phyloP scores from a whole-genome alignment of 2,113 vertebrate species.

The Amazona vittata region DNA sequence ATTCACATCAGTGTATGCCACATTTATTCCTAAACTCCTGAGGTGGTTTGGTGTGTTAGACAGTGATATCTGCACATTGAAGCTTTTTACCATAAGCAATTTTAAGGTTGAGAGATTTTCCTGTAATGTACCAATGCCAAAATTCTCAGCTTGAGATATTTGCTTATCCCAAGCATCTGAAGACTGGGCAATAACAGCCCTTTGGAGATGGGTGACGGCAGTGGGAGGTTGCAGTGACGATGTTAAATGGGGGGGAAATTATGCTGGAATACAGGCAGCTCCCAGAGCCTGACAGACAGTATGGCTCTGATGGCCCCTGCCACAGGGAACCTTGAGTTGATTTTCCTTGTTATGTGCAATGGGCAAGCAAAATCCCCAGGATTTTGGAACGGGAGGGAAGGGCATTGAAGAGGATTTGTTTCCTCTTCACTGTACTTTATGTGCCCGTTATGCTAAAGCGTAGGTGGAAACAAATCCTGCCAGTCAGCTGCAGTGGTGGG shows the following conservation, averaged over 20 bases:
- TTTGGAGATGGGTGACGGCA: background rate
- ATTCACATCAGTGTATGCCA: background rate
- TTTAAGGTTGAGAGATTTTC: slow-evolving; percentile 55
- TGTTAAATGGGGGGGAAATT: background rate
- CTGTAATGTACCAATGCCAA: background rate
- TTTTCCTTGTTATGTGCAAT: background rate
- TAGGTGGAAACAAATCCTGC: background rate
- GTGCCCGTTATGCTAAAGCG: accelerated
- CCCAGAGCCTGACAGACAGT: background rate
- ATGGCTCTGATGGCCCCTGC: background rate
- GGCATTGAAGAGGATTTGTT: background rate
- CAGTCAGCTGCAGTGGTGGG: background rate
- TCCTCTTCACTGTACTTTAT: background rate
- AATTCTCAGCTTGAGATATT: background rate
- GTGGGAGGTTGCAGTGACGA: background rate
- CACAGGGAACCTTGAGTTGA: background rate
- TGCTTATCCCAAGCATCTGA: background rate
- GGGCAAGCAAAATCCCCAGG: background rate
- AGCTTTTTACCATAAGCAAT: slow-evolving; percentile 13
- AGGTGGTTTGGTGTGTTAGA: background rate
- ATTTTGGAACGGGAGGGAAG: background rate
- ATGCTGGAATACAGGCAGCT: background rate
- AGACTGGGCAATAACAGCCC: background rate
- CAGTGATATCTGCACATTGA: background rate
- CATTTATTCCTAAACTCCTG: background rate